These are phyloP conservation scores for Carlito syrichta DNA, from an alignment of 2,113 vertebrate species.

Conservation along the genomic window DNA sequence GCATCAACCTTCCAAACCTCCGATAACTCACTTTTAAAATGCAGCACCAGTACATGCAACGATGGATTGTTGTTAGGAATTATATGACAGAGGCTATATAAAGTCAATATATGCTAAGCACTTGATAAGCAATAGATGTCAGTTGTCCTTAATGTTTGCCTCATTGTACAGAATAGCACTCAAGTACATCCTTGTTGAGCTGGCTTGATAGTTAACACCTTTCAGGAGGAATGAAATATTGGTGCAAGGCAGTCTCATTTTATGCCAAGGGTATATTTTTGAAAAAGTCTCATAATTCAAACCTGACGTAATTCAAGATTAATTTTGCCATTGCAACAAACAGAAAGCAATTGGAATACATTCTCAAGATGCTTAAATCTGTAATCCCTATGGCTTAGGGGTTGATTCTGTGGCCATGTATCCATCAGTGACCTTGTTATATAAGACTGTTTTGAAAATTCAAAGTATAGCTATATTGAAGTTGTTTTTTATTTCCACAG, in stretches of 20 bases:
- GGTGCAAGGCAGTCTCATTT: slow-evolving; percentile 15
- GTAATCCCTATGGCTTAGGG: not conserved
- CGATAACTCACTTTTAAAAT: not conserved
- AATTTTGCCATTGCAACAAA: slow-evolving; percentile 48
- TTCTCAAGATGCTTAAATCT: slow-evolving; percentile 3
- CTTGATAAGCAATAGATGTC: not conserved
- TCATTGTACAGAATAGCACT: not conserved
- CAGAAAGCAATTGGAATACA: slow-evolving; percentile 27
- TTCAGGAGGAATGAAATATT: slow-evolving; percentile 33
- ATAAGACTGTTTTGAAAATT: not conserved
- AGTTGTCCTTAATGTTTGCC: not conserved
- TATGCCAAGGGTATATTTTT: slow-evolving; percentile 21
- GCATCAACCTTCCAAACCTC: not conserved
- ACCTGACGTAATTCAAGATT: slow-evolving; percentile 38
- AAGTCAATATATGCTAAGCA: not conserved
- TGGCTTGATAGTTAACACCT: not conserved
- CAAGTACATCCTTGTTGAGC: not conserved
- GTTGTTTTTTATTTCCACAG: not conserved
- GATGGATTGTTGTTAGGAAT: not conserved
- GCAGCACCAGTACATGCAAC: not conserved
- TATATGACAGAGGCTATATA: not conserved
- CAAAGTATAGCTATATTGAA: not conserved
- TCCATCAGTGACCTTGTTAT: not conserved
- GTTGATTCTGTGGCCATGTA: not conserved
- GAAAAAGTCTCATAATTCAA: slow-evolving; percentile 43